phyloP scores from a whole-genome alignment of 2,113 vertebrate genomes.

The Heteronetta atricapilla region DNA sequence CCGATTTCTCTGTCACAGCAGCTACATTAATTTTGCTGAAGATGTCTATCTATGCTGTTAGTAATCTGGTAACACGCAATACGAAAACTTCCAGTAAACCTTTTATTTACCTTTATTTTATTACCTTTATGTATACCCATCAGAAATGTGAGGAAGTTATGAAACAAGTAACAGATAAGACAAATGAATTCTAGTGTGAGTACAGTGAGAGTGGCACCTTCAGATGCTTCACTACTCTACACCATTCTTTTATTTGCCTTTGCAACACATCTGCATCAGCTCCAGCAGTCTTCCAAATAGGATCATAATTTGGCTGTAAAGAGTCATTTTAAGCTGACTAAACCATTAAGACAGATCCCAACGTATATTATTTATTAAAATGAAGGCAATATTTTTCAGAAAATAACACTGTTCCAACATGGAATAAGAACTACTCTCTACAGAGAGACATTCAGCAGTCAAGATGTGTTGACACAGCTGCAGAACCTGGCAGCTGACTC shows the following conservation, averaged over 20 bases:
- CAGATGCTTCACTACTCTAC: background rate
- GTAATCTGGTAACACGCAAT: background rate
- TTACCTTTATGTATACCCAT: background rate
- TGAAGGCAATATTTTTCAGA: background rate
- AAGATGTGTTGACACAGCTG: constrained; percentile 51
- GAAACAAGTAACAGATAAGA: background rate
- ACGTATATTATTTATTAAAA: constrained; percentile 19
- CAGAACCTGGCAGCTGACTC: background rate
- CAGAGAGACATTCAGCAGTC: background rate
- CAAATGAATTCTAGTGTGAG: background rate
- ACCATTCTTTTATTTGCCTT: background rate
- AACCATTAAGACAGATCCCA: background rate
- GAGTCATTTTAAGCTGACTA: background rate
- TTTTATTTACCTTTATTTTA: background rate
- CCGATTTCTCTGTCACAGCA: background rate
- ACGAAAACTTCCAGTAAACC: too few species aligned
- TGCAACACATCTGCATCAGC: background rate
- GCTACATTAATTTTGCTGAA: background rate
- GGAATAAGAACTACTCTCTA: background rate
- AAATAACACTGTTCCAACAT: constrained; percentile 36
- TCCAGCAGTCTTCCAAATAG: background rate
- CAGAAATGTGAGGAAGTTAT: background rate
- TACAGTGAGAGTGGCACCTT: background rate
- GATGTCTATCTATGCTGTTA: background rate
- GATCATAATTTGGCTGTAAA: background rate